A percentile compares a stretch with the other conserved stretches of the same genome.
phyloP scores from a whole-genome alignment of 2,888 invertebrate species.

The Leistus spinibarbis region DNA sequence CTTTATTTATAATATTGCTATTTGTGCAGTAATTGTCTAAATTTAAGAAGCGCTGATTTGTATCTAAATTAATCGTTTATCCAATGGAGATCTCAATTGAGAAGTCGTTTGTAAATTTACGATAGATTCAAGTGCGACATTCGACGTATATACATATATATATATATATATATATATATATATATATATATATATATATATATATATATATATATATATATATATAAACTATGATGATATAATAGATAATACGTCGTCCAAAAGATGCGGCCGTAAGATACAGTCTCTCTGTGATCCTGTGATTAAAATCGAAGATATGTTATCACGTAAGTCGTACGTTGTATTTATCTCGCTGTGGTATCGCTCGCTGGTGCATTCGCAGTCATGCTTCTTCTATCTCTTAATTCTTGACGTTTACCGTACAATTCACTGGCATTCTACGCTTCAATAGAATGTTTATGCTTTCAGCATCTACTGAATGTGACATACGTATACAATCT shows the following conservation, averaged over 20 bases:
- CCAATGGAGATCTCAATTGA: neutral
- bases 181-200: too few species aligned
- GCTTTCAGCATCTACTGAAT: neutral
- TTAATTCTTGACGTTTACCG: neutral
- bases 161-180: too few species aligned
- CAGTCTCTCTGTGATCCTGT: neutral
- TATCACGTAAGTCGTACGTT: slow-evolving; percentile 10
- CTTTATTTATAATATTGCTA: too few species aligned
- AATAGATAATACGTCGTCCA: neutral
- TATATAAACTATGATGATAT: slow-evolving; percentile 7
- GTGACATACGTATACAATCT: neutral
- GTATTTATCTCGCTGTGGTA: slow-evolving; percentile 7
- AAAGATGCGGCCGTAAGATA: slow-evolving; percentile 2
- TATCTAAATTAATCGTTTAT: slow-evolving; percentile 8
- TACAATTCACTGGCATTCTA: neutral
- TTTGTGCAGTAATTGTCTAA: neutral
- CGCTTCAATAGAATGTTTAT: neutral
- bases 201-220: too few species aligned
- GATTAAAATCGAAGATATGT: slow-evolving; percentile 23
- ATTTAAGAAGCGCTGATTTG: neutral
- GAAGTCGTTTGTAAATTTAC: neutral
- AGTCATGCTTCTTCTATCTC: neutral
- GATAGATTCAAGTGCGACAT: neutral
- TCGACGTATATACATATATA: too few species aligned
- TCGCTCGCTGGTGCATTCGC: neutral